Percentiles rank a stretch among this genome's conserved stretches.
Evolutionary conservation across 2,888 invertebrate genomes (phyloP).

Genomic region (Creontiades dilutus): DNA sequence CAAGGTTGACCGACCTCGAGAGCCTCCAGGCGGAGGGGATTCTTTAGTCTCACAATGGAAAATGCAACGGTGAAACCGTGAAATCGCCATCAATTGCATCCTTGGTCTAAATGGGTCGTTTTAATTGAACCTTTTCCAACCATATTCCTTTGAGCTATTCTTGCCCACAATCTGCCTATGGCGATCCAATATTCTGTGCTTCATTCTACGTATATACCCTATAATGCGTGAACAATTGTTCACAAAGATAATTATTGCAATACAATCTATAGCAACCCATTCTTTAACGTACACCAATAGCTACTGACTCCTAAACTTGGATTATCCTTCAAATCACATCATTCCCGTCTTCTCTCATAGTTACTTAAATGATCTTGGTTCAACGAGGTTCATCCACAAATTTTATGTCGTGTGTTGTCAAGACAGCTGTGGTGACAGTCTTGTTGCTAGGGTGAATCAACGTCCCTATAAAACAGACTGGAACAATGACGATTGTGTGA

Average conservation of each 20-base stretch:
- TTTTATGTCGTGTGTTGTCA: neutral
- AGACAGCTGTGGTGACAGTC: neutral
- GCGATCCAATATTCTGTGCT: too few relatives aligned
- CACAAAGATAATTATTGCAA: too few relatives aligned
- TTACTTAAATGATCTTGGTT: too few relatives aligned
- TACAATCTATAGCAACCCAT: too few relatives aligned
- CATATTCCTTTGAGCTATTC: too few relatives aligned
- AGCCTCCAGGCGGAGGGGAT: neutral
- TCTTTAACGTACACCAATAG: too few relatives aligned
- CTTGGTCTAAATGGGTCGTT: slow-evolving; percentile 22
- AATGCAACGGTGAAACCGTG: slow-evolving; percentile 53
- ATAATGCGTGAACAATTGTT: too few relatives aligned
- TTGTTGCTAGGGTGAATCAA: slow-evolving; percentile 35
- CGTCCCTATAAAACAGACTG: neutral
- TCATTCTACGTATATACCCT: too few relatives aligned
- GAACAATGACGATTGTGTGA: too few relatives aligned
- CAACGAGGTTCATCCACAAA: too few relatives aligned
- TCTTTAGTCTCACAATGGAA: slow-evolving; percentile 31
- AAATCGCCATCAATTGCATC: slow-evolving; percentile 34
- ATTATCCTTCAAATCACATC: neutral
- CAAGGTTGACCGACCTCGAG: slow-evolving; percentile 64
- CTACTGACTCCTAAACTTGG: neutral
- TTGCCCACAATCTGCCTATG: too few relatives aligned
- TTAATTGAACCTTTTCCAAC: slow-evolving; percentile 32
- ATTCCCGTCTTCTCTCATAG: too few relatives aligned